Conservation (phyloP, 2,113 vertebrate species). For the Amblyornis subalaris region DNA sequence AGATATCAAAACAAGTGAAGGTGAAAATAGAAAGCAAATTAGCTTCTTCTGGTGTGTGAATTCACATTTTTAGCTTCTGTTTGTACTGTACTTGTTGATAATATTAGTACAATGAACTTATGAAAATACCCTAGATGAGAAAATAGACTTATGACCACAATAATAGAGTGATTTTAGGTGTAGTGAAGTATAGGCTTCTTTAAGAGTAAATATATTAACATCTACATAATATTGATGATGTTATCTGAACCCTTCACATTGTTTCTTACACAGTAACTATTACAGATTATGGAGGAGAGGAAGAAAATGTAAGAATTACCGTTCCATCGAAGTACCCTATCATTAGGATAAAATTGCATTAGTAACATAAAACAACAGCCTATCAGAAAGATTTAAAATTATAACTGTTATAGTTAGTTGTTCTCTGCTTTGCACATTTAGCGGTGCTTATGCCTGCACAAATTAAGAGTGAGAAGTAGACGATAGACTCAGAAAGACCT, state of each 20-base stretch:
- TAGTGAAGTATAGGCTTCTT: not conserved
- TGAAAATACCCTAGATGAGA: not conserved
- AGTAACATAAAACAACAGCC: not conserved
- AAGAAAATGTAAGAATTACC: not conserved
- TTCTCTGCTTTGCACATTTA: not conserved
- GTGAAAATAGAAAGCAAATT: slow-evolving; percentile 1
- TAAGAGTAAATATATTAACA: not conserved
- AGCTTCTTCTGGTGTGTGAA: not conserved
- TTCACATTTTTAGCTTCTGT: not conserved
- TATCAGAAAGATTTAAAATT: not conserved
- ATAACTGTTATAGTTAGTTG: not conserved
- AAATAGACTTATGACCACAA: not conserved
- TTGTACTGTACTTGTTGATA: not conserved
- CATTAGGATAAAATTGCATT: not conserved
- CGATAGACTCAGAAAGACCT: not conserved
- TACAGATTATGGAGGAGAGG: not conserved
- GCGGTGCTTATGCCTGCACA: not conserved
- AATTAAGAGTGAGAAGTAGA: not conserved
- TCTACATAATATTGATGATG: not conserved
- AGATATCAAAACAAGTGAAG: slow-evolving; percentile 3
- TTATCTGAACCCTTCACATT: not conserved
- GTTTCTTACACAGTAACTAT: not conserved
- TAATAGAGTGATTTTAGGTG: not conserved
- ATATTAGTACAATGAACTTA: not conserved
- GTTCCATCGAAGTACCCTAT: not conserved